These are phyloP conservation scores for Ammospiza caudacuta DNA, from an alignment of 2,113 vertebrate genomes.

Conservation along the genomic window DNA sequence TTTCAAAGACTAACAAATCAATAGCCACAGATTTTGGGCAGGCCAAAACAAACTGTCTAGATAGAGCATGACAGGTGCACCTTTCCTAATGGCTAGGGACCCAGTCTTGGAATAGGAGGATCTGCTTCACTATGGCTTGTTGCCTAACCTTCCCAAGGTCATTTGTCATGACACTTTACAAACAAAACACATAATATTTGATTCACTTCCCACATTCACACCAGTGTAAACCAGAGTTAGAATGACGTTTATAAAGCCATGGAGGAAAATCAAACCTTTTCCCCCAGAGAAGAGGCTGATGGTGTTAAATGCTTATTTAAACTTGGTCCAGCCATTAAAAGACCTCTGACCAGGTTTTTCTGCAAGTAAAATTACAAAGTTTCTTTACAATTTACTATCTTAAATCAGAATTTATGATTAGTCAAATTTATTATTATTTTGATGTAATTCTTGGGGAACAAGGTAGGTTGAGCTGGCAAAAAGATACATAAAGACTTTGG, in stretches of 20 bases:
- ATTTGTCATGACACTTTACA: not conserved
- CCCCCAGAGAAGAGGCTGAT: not conserved
- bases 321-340: not conserved
- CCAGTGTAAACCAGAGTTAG: not conserved
- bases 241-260: not conserved
- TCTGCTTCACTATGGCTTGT: not conserved
- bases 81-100: not conserved
- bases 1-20: not conserved
- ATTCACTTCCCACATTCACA: not conserved
- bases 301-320: not conserved
- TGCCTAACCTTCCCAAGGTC: conserved; percentile 42
- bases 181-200: not conserved
- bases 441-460: not conserved
- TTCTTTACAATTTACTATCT: not conserved
- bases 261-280: not conserved
- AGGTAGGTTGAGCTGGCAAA: not conserved
- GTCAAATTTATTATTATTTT: not conserved
- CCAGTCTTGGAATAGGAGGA: not conserved
- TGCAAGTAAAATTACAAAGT: not conserved
- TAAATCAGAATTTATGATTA: not conserved
- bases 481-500: not conserved
- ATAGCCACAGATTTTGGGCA: not conserved
- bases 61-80: conserved; percentile 52
- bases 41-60: conserved; percentile 20
- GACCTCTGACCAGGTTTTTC: not conserved